Evolutionary conservation across 30 jellyfish, hydroid and myxozoan species (phyloP).

Genomic region (Cassiopea andromeda): DNA sequence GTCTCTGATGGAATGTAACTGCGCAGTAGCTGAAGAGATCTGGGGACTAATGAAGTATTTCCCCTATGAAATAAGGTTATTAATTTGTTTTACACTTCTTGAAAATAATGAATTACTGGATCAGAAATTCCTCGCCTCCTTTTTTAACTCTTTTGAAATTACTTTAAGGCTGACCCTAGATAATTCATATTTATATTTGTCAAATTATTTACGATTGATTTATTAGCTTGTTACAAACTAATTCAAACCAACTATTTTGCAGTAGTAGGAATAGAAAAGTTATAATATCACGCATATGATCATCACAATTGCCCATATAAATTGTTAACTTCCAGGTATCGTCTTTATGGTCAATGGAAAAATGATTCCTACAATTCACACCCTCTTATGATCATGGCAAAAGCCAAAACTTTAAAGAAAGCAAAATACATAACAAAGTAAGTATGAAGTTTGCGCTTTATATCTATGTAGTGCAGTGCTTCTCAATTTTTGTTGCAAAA

Average conservation of each 20-base stretch:
- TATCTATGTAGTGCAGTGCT: background rate
- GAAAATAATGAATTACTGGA: too few species aligned
- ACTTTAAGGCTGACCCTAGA: too few species aligned
- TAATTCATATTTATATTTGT: too few species aligned
- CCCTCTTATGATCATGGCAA: slow-evolving; percentile 85
- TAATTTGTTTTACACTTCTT: too few species aligned
- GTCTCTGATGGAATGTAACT: slow-evolving; percentile 89
- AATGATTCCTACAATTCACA: slow-evolving; percentile 71
- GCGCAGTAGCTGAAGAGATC: slow-evolving; percentile 93
- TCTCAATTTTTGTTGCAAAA: background rate
- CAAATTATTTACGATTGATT: too few species aligned
- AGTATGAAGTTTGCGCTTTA: background rate
- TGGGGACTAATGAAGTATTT: slow-evolving; percentile 93
- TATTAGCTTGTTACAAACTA: too few species aligned
- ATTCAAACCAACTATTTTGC: too few species aligned
- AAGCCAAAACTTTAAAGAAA: slow-evolving; percentile 85
- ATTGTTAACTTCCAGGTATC: slow-evolving; percentile 60
- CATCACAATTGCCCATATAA: too few species aligned
- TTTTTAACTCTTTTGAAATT: too few species aligned
- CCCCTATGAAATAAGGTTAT: slow-evolving; percentile 92
- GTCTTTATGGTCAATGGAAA: slow-evolving; percentile 94
- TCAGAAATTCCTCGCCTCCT: too few species aligned
- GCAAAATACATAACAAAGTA: slow-evolving; percentile 94
- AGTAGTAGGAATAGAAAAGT: too few species aligned
- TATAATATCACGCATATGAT: too few species aligned